Conservation (phyloP, 2,888 invertebrate genomes). For the Stenurella melanura region DNA sequence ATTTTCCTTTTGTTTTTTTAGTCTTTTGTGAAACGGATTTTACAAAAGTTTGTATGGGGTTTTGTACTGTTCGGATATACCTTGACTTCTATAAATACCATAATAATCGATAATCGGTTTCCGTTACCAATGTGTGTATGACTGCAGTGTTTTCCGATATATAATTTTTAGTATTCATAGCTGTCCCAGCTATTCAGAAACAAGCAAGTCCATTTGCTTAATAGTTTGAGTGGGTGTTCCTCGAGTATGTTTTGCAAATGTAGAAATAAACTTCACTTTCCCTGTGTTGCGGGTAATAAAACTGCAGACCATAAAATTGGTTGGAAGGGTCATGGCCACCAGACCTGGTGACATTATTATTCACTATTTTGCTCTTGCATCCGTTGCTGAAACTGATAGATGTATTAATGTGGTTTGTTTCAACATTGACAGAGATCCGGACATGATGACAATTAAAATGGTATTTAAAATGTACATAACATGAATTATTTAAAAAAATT, state of each 20-base stretch:
- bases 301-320: constrained; percentile 44
- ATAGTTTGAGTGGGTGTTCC: constrained; percentile 33
- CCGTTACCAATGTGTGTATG: background rate
- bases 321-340: constrained; percentile 40
- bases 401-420: constrained; percentile 5
- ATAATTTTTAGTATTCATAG: constrained; percentile 2
- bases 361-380: constrained; percentile 34
- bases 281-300: constrained; percentile 37
- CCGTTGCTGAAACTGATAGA: constrained; percentile 22
- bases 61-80: background rate
- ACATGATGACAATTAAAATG: background rate
- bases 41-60: background rate
- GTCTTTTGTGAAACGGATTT: no score
- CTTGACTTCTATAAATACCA: background rate
- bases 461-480: background rate
- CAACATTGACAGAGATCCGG: background rate
- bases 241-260: constrained; percentile 32
- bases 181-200: constrained; percentile 29
- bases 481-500: no score
- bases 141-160: background rate
- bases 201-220: constrained; percentile 34
- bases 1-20: no score
- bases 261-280: constrained; percentile 41
- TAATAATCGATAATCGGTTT: background rate
- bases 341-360: constrained; percentile 41